Conservation (phyloP, 2,888 invertebrate genomes). For the Aricia artaxerxes region DNA sequence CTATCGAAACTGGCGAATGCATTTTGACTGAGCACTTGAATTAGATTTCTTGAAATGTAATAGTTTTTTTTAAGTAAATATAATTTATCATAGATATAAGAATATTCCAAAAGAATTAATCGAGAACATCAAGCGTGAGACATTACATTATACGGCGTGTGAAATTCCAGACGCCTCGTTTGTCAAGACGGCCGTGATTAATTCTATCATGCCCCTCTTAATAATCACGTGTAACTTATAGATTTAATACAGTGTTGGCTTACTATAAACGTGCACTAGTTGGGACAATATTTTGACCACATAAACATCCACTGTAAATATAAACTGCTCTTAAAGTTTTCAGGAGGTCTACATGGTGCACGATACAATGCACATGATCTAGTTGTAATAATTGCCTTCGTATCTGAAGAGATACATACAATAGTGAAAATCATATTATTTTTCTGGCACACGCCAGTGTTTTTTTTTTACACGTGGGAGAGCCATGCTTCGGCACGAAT, state of each 20-base stretch:
- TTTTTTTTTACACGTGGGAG: no score
- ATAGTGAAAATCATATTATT: no score
- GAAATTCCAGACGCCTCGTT: conserved; percentile 76
- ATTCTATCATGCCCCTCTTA: conserved; percentile 75
- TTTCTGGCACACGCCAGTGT: no score
- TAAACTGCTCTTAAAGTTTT: not conserved
- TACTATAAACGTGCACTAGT: not conserved
- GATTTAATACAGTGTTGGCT: not conserved
- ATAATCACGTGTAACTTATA: conserved; percentile 54
- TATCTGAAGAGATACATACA: no score
- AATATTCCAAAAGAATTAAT: conserved; percentile 13
- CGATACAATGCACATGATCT: no score
- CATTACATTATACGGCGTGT: conserved; percentile 65
- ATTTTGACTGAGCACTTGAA: not conserved
- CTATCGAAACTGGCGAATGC: not conserved
- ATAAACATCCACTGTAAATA: not conserved
- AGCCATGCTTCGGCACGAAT: no score
- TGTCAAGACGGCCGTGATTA: conserved; percentile 76
- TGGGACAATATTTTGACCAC: not conserved
- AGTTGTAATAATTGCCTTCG: no score
- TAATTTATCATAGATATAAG: not conserved
- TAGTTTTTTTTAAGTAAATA: no score
- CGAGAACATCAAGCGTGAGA: conserved; percentile 34
- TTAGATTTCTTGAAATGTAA: no score
- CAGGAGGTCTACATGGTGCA: no score